Evolutionary conservation across 2,113 vertebrate species (phyloP), one percentile per base, ranked within the genome.

Genomic region (Psephotus haematonotus): DNA sequence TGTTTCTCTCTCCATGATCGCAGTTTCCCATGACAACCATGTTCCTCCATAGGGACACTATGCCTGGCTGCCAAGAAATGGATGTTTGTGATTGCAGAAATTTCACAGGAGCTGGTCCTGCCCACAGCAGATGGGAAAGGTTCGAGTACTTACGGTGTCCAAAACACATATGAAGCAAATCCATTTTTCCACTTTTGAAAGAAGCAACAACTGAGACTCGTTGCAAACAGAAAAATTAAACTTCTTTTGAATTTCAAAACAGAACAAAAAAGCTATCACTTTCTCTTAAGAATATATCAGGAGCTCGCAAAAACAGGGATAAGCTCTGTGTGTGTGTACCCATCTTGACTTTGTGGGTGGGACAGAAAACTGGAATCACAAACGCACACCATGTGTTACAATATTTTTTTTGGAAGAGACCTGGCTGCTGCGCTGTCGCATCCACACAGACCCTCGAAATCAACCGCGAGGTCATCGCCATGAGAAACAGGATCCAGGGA

Each of bases 11-110:
- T 74, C 63, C 33, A 35, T 33, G 49, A 82, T 77, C 1, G 0
- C 65, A 15, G 94, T 90, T 82, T 94, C 92, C 88, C 90, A 87
- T 93, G 82, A 96, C 93, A 96, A 87, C 92, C 10, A 0, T 43
- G 24, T 74, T 86, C 64, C 82, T 95, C 75, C 68, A 47, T 6
- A 55, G 78, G 70, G 53, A 90, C 19, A 27, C 49, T 57, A 18
- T 0, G 49, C 16, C 49, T 69, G 37, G 20, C 59, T 92, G 90
- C 64, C 68, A 88, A 88, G 74, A 91, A 63, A 76, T 46, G 46
- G n/a, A 57, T 55, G 49, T 80, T 50, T 87, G 71, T 46, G 87
- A 74, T 10, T 7, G 60, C 72, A 86, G 69, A 88, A 75, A 75
- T 82, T 83, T 57, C 92, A 72, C 49, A 78, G 72, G 69, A 78